Evolutionary conservation across 2,888 invertebrate genomes (phyloP).

Genomic region (Drosophila monieri): DNA sequence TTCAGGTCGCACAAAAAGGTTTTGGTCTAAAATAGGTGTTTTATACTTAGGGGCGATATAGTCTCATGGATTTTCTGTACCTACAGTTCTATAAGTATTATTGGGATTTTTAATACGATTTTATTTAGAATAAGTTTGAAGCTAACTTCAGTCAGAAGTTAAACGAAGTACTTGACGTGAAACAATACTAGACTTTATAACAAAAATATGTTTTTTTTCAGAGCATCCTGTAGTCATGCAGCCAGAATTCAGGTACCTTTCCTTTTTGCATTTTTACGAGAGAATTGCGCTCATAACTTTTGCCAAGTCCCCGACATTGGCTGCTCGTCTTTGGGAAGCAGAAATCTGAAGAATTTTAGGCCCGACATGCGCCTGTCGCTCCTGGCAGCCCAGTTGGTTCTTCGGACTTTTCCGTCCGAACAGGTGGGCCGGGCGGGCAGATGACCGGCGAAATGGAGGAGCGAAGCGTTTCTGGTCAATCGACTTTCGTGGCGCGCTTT

Average conservation of each 20-base stretch:
- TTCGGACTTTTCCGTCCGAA: conserved; percentile 10
- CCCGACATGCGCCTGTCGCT: conserved; percentile 72
- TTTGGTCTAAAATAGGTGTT: neutral
- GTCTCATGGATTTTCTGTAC: no score
- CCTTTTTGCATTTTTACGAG: conserved; percentile 76
- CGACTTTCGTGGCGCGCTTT: conserved; percentile 53
- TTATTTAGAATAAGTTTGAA: no score
- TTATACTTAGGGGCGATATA: no score
- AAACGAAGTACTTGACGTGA: no score
- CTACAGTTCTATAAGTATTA: no score
- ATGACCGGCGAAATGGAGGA: conserved; percentile 1
- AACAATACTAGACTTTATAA: no score
- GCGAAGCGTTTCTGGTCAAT: conserved; percentile 38
- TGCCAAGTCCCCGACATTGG: conserved; percentile 50
- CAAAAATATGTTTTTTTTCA: neutral
- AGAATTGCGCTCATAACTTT: conserved; percentile 79
- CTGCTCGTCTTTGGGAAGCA: conserved; percentile 61
- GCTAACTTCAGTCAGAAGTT: no score
- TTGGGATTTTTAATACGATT: no score
- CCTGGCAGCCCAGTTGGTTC: conserved; percentile 40
- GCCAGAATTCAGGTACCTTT: neutral
- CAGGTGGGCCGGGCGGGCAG: conserved; percentile 19
- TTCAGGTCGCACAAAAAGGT: neutral
- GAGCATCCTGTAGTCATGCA: conserved; percentile 18
- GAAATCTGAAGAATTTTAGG: conserved; percentile 70